These are phyloP conservation scores for Germaria angustata DNA, from an alignment of 2,888 invertebrate species.

Conservation along the genomic window DNA sequence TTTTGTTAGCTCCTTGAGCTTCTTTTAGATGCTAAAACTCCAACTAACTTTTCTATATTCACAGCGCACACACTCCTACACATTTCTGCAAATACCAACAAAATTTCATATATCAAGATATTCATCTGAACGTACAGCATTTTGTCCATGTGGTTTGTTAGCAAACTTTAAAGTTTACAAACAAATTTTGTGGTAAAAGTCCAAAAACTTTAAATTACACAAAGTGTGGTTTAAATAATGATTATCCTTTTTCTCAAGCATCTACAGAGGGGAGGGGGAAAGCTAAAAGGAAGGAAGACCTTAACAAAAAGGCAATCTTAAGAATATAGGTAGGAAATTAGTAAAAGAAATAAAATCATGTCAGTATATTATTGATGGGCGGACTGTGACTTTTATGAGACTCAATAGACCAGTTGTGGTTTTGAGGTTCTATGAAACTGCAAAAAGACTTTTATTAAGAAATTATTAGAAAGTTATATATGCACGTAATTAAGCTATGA, in stretches of 20 bases:
- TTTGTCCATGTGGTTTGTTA: conserved; percentile 66
- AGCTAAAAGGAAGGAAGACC: not conserved
- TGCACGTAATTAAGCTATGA: too few species aligned
- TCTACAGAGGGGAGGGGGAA: not conserved
- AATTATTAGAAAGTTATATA: too few species aligned
- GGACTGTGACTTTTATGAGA: conserved; percentile 46
- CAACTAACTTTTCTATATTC: not conserved
- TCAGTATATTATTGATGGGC: conserved; percentile 17
- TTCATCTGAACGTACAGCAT: conserved; percentile 52
- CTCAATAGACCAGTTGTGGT: conserved; percentile 19
- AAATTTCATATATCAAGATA: conserved; percentile 34
- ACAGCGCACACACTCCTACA: not conserved
- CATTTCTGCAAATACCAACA: not conserved
- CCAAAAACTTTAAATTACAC: conserved; percentile 66
- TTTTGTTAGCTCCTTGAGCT: not conserved
- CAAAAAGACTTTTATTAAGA: not conserved
- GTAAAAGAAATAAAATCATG: conserved; percentile 42
- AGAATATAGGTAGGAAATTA: conserved; percentile 39
- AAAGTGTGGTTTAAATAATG: conserved; percentile 67
- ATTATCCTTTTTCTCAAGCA: conserved; percentile 53
- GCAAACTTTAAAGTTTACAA: conserved; percentile 64
- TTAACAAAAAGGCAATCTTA: conserved; percentile 7
- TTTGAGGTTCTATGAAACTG: conserved; percentile 14
- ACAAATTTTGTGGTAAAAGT: conserved; percentile 67
- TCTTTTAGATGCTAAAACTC: not conserved